Evolutionary conservation across 2,113 vertebrate genomes (phyloP).

Genomic region (Bufo gargarizans): DNA sequence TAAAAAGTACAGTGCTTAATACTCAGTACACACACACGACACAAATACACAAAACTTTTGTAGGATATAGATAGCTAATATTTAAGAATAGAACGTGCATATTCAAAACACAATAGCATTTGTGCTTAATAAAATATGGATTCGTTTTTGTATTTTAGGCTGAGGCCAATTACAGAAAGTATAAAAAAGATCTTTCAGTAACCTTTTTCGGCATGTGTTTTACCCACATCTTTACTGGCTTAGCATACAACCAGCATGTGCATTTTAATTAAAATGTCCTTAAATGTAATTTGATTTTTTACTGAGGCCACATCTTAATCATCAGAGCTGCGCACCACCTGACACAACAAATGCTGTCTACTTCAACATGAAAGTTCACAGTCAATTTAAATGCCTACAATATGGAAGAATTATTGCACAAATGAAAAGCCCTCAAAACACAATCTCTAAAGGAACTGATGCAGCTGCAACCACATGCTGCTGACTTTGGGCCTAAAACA

Average conservation of each 20-base stretch:
- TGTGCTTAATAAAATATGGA: constrained; percentile 32
- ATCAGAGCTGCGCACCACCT: constrained; percentile 46
- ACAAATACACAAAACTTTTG: neutral
- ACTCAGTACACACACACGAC: neutral
- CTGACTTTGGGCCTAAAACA: constrained; percentile 49
- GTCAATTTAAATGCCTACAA: constrained; percentile 45
- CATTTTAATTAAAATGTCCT: constrained; percentile 58
- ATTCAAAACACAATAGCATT: constrained; percentile 11
- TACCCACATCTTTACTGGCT: constrained; percentile 47
- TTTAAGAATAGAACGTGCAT: neutral
- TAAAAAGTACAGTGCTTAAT: too few species aligned
- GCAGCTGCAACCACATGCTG: constrained; percentile 54
- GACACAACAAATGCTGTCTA: constrained; percentile 52
- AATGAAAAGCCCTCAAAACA: constrained; percentile 53
- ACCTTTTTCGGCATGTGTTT: constrained; percentile 52
- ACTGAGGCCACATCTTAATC: constrained; percentile 47
- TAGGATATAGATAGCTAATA: neutral
- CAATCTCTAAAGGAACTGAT: constrained; percentile 45
- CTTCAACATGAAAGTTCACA: constrained; percentile 23
- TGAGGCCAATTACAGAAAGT: constrained; percentile 23
- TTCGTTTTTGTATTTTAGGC: constrained; percentile 27
- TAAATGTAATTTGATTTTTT: constrained; percentile 56
- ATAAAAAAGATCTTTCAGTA: constrained; percentile 31
- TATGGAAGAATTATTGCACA: constrained; percentile 53
- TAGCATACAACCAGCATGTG: constrained; percentile 4